phyloP scores from a whole-genome alignment of 2,888 invertebrate genomes.

The Trichopria drosophilae region DNA sequence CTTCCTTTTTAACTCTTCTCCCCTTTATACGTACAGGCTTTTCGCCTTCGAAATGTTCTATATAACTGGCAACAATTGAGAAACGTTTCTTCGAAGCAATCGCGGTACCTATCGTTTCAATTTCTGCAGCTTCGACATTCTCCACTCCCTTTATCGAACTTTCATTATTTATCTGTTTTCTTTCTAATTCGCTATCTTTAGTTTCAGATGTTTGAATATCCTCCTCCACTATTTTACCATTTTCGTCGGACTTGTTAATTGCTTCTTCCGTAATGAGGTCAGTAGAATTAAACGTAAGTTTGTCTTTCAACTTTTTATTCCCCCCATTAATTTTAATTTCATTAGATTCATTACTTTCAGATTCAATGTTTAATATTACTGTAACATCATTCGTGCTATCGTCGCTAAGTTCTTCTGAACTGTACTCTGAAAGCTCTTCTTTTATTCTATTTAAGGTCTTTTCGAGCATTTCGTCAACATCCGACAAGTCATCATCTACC shows the following conservation, averaged over 20 bases:
- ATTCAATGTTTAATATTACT: too few relatives aligned
- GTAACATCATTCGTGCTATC: slow-evolving; percentile 25
- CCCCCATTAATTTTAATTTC: slow-evolving; percentile 21
- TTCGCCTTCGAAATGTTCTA: slow-evolving; percentile 53
- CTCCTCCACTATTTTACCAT: neutral
- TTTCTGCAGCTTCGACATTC: too few relatives aligned
- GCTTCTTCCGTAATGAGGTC: slow-evolving; percentile 31
- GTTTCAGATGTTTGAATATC: neutral
- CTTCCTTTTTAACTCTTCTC: slow-evolving; percentile 23
- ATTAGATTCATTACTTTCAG: slow-evolving; percentile 9
- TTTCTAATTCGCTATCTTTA: slow-evolving; percentile 30
- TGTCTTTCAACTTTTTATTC: slow-evolving; percentile 38
- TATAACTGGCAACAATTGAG: slow-evolving; percentile 54
- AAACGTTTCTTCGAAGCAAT: slow-evolving; percentile 51
- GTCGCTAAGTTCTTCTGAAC: slow-evolving; percentile 34
- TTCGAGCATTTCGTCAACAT: slow-evolving; percentile 50
- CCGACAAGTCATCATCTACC: slow-evolving; percentile 36
- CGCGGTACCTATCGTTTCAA: too few relatives aligned
- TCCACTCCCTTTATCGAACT: too few relatives aligned
- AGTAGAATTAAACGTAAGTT: slow-evolving; percentile 13
- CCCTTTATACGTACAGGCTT: slow-evolving; percentile 30
- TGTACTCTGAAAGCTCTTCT: slow-evolving; percentile 52
- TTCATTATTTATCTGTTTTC: too few relatives aligned
- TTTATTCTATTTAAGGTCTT: slow-evolving; percentile 53
- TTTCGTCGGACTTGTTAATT: slow-evolving; percentile 17